phyloP scores from a whole-genome alignment of 2,888 invertebrate species.

The Pinctada fucata region DNA sequence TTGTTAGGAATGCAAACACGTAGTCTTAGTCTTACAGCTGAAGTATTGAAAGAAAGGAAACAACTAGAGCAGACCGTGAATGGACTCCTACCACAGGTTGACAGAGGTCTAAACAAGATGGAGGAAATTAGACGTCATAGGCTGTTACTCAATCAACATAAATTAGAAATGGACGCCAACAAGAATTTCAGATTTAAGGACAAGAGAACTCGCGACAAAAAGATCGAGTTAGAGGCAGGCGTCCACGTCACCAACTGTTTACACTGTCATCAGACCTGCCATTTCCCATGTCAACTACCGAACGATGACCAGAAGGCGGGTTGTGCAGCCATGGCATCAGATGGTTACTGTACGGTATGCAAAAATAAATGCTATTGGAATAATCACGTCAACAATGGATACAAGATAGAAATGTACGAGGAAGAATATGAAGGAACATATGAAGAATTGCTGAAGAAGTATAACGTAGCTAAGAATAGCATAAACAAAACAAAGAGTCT shows the following conservation, averaged over 20 bases:
- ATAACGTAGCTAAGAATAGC: no score
- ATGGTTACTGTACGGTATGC: conserved; percentile 1
- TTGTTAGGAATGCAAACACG: conserved; percentile 32
- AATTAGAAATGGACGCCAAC: conserved; percentile 10
- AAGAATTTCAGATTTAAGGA: conserved; percentile 1
- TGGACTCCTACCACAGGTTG: background rate
- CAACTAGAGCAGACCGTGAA: background rate
- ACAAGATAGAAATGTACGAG: no score
- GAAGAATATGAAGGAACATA: no score
- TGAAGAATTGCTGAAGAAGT: no score
- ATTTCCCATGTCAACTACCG: conserved; percentile 1
- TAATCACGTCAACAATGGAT: background rate
- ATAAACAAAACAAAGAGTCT: no score
- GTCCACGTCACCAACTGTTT: conserved; percentile 17
- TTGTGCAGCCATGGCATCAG: background rate
- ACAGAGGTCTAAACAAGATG: background rate
- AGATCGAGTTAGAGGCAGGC: conserved; percentile 12
- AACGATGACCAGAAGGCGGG: background rate
- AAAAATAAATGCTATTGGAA: background rate
- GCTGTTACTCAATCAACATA: background rate
- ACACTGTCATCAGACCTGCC: background rate
- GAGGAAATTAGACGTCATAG: background rate
- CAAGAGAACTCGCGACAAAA: background rate
- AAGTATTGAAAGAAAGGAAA: background rate
- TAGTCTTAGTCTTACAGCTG: conserved; percentile 24